Conservation (phyloP, 2,113 vertebrate species). For the Sylvilagus bachmani region DNA sequence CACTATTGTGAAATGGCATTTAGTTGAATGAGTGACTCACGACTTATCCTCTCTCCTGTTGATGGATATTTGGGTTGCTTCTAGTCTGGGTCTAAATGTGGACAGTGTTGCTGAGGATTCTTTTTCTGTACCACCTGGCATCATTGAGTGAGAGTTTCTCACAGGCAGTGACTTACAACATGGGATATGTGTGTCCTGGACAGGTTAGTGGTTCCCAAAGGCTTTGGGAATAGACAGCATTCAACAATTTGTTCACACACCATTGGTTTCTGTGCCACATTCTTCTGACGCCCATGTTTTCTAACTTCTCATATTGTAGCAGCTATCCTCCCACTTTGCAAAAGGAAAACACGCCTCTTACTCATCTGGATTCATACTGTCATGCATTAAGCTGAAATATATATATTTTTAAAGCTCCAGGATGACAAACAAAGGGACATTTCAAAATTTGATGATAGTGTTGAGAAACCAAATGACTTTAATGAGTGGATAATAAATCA, state of each 20-base stretch:
- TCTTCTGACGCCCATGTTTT: background rate
- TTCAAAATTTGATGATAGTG: slow-evolving; percentile 48
- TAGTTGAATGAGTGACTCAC: background rate
- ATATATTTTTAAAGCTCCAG: background rate
- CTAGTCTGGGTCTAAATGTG: background rate
- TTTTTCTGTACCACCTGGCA: background rate
- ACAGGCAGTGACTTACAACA: background rate
- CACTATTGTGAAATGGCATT: background rate
- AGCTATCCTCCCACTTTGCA: slow-evolving; percentile 1
- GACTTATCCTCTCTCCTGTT: background rate
- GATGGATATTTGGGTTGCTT: background rate
- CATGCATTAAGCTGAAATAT: background rate
- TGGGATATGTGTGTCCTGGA: background rate
- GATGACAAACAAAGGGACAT: slow-evolving; percentile 44
- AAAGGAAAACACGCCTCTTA: slow-evolving; percentile 14
- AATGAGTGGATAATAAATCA: slow-evolving; percentile 58
- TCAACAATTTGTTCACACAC: background rate
- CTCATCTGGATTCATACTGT: background rate
- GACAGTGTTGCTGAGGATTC: background rate
- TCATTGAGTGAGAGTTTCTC: background rate
- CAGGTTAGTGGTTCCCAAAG: background rate
- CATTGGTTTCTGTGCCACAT: background rate
- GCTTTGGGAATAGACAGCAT: background rate
- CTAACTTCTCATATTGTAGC: background rate
- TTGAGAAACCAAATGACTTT: slow-evolving; percentile 44